Evolutionary conservation across 2,888 invertebrate genomes (phyloP), one percentile per base, ranked within the genome.

Genomic region (Phengaris alcon): DNA sequence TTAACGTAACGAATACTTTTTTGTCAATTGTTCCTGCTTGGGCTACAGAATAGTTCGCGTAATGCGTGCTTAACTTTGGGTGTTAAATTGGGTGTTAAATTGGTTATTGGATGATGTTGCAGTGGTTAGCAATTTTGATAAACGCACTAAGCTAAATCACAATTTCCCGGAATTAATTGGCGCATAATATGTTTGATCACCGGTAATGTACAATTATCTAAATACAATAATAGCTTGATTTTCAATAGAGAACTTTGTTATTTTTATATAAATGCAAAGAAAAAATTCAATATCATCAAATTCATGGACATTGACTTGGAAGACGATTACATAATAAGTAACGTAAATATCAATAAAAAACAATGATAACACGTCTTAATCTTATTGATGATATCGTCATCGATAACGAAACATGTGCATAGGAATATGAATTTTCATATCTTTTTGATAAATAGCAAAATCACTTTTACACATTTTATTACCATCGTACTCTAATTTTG

Each of bases 341-440:
- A 68, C 13, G 10, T 44, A 10, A 59, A 8, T 68, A 68, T 68
- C 68, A 68, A 13, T 35, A n/a, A 35, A 68, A 68, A 68, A n/a
- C 13, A 68, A 68, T 13, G 35, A 68, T 46, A 46, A 46, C 1
- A 46, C 22, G 22, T 22, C n/a, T 44, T 13, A 68, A 68, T 68
- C 10, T 15, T 48, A 64, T 59, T 44, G 74, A 75, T 75, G 74
- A 75, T 54, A 76, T 12, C 51, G 59, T 74, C 68, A 73, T 70
- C 75, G 76, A 76, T 77, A 75, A 74, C n/a, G 54, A 9, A 75
- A 74, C 74, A 75, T 73, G 74, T 75, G 74, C 69, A 48, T 6
- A 54, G n/a, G 73, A n/a, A n/a, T n/a, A n/a, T n/a, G 76, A 76
- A 52, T 48, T 22, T 72, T 73, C 35, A 76, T 76, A 54, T 35